Conservation (phyloP, 2,888 invertebrate species). For the Chironomus riparius region DNA sequence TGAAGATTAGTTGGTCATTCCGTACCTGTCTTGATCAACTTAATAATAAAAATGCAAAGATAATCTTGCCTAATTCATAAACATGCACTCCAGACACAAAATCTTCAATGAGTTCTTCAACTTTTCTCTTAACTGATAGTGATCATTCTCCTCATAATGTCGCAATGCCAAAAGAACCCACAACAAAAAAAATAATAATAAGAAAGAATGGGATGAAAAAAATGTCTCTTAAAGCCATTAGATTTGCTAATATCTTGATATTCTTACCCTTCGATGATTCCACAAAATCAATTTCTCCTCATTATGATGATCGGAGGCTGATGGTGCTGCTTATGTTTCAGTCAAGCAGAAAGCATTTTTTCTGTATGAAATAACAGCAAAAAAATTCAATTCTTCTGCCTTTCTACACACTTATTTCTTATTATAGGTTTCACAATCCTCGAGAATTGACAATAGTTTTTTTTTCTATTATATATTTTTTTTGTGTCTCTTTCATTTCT, state of each 20-base stretch:
- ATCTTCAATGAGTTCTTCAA: background rate
- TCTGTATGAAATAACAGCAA: background rate
- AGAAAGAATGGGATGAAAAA: background rate
- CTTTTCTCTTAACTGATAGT: slow-evolving; percentile 4
- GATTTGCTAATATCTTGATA: slow-evolving; percentile 26
- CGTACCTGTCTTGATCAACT: too few species aligned
- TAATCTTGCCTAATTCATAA: too few species aligned
- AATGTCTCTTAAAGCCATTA: background rate
- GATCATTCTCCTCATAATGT: background rate
- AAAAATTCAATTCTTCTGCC: background rate
- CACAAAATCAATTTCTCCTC: slow-evolving; percentile 23
- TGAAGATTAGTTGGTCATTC: too few species aligned
- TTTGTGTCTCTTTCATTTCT: background rate
- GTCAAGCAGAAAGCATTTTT: background rate
- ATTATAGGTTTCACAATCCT: background rate
- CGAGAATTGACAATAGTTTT: background rate
- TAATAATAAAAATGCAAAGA: too few species aligned
- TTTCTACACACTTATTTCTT: background rate
- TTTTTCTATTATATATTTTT: background rate
- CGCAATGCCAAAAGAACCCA: background rate
- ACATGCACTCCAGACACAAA: too few species aligned
- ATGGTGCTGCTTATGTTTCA: background rate
- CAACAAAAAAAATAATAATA: slow-evolving; percentile 8
- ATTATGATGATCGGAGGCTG: background rate
- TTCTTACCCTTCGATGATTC: slow-evolving; percentile 23